Percentiles rank a stretch among this genome's conserved stretches.
Evolutionary conservation across 2,888 invertebrate species (phyloP).

Genomic region (Rhodophaea formosa): DNA sequence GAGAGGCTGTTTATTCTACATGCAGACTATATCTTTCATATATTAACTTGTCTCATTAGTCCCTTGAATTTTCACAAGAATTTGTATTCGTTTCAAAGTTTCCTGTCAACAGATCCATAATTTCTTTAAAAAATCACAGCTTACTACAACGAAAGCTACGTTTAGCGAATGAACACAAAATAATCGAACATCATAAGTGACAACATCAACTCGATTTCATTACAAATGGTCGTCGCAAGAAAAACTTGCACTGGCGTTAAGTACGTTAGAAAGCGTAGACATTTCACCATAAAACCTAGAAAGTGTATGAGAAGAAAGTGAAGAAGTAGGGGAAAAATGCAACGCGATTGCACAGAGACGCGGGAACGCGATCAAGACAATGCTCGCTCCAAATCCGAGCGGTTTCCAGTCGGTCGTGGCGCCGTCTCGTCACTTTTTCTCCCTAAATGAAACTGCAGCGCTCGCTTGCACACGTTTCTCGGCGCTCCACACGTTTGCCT

Average conservation of each 20-base stretch:
- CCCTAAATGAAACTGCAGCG: conserved; percentile 60
- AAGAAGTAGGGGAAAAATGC: conserved; percentile 75
- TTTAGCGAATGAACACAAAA: conserved; percentile 12
- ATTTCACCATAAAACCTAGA: conserved; percentile 79
- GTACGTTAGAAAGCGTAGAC: conserved; percentile 74
- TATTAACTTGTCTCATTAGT: conserved; percentile 4
- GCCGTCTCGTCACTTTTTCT: conserved; percentile 66
- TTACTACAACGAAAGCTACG: not conserved
- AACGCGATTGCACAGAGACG: conserved; percentile 56
- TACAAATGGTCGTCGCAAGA: conserved; percentile 63
- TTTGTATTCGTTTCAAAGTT: not conserved
- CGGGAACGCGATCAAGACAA: conserved; percentile 57
- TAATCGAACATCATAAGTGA: conserved; percentile 40
- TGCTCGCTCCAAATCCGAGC: conserved; percentile 52
- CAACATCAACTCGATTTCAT: conserved; percentile 73
- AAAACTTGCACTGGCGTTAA: conserved; percentile 75
- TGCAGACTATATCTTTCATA: conserved; percentile 36
- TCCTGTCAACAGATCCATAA: not conserved
- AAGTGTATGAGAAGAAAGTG: conserved; percentile 80
- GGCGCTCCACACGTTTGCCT: conserved; percentile 62
- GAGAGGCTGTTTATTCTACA: conserved; percentile 50
- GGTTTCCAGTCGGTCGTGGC: conserved; percentile 56
- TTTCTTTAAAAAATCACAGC: not conserved
- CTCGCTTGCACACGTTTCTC: conserved; percentile 64
- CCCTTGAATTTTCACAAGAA: not conserved